Percentiles rank a stretch among this genome's conserved stretches.
These are phyloP conservation scores for Ailuropoda melanoleuca DNA, from an alignment of 2,113 vertebrate species.

Conservation along the genomic window DNA sequence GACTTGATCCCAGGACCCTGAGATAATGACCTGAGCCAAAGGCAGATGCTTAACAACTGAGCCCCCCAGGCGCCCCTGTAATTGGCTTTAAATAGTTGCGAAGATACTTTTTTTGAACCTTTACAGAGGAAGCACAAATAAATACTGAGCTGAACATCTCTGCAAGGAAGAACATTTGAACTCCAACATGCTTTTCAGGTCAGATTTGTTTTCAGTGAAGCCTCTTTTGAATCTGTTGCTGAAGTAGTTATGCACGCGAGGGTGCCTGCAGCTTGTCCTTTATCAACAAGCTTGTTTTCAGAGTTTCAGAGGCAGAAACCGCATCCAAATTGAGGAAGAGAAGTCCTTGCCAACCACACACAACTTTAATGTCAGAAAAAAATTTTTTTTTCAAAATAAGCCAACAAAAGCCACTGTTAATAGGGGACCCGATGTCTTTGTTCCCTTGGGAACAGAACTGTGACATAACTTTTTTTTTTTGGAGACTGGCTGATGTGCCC, in stretches of 20 bases:
- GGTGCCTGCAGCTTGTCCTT: neutral
- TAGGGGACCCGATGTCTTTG: neutral
- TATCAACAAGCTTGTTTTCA: constrained; percentile 1
- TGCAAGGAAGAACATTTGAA: neutral
- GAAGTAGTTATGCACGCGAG: neutral
- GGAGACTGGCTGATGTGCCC: constrained; percentile 20
- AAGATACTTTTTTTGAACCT: constrained; percentile 54
- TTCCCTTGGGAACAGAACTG: constrained; percentile 60
- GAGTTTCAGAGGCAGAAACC: constrained; percentile 1
- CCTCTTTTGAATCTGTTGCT: neutral
- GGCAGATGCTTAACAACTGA: neutral
- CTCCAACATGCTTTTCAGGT: neutral
- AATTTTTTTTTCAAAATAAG: neutral
- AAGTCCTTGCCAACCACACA: constrained; percentile 55
- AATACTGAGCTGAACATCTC: constrained; percentile 32
- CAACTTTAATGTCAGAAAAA: constrained; percentile 37
- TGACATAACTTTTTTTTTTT: constrained; percentile 50
- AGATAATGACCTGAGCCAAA: neutral
- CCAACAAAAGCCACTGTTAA: constrained; percentile 61
- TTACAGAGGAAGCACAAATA: constrained; percentile 40
- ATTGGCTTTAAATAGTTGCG: constrained; percentile 70
- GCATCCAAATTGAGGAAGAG: constrained; percentile 40
- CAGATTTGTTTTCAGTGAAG: neutral
- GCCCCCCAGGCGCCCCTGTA: neutral
- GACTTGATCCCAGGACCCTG: neutral